Percentiles rank a stretch among this genome's conserved stretches.
Evolutionary conservation across 2,888 invertebrate genomes (phyloP).

Genomic region (Campopleginae sp.): DNA sequence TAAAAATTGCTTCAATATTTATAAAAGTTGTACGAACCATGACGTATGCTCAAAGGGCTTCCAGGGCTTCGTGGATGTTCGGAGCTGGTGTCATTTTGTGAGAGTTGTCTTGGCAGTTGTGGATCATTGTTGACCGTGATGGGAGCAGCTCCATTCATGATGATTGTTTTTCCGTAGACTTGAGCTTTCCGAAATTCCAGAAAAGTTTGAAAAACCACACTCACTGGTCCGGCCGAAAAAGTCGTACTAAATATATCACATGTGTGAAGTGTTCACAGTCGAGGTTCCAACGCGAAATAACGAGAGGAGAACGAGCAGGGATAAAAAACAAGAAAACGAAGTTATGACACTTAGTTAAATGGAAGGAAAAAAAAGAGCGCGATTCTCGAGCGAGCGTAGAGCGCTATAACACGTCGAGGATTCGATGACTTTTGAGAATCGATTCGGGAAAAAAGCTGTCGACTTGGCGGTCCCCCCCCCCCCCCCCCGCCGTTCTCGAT

Average conservation of each 20-base stretch:
- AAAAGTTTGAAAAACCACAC: neutral
- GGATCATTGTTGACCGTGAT: constrained; percentile 79
- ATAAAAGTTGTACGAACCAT: constrained; percentile 75
- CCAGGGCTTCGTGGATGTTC: constrained; percentile 82
- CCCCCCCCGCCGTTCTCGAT: constrained; percentile 54
- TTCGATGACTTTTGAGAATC: constrained; percentile 68
- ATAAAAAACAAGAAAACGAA: neutral
- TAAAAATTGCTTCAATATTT: neutral
- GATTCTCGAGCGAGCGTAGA: neutral
- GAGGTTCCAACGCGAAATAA: neutral
- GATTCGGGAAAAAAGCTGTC: constrained; percentile 61
- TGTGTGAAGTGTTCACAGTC: neutral
- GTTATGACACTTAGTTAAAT: constrained; percentile 13
- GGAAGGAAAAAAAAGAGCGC: neutral
- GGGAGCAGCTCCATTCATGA: constrained; percentile 81
- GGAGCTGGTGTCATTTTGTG: constrained; percentile 79
- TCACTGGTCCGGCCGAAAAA: constrained; percentile 1
- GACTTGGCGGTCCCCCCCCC: constrained; percentile 50
- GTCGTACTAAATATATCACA: neutral
- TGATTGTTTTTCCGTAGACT: constrained; percentile 38
- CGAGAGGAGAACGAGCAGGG: neutral
- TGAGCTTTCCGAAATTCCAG: neutral
- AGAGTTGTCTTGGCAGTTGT: constrained; percentile 78
- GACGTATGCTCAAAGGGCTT: constrained; percentile 81
- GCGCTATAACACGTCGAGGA: constrained; percentile 54